A percentile compares a stretch with the other conserved stretches of the same genome.
Evolutionary conservation across 2,888 invertebrate genomes (phyloP).

Genomic region (Branchellion lobata): DNA sequence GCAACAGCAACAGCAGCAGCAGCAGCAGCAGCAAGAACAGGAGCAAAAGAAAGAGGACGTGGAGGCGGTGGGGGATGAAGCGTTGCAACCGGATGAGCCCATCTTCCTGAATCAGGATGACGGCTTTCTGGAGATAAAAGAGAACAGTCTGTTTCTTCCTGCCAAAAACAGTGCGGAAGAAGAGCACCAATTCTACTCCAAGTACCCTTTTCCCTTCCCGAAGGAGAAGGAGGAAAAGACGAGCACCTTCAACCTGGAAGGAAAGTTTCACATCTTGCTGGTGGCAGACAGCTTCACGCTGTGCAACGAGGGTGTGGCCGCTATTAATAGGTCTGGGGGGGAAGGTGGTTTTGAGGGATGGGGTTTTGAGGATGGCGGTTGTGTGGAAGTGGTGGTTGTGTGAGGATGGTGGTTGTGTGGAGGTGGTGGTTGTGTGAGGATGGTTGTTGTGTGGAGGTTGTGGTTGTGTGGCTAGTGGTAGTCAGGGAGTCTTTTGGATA

Average conservation of each 20-base stretch:
- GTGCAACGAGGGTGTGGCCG: slow-evolving; percentile 35
- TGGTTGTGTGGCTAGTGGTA: no score
- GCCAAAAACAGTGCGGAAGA: slow-evolving; percentile 34
- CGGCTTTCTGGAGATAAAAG: background rate
- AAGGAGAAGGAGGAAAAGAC: background rate
- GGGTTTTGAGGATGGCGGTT: no score
- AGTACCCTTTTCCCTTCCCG: background rate
- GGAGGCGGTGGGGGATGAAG: background rate
- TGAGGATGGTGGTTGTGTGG: no score
- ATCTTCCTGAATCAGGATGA: slow-evolving; percentile 6
- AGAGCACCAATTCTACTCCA: background rate
- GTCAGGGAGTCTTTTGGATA: no score
- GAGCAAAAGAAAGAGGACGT: background rate
- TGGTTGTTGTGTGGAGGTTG: no score
- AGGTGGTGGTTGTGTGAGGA: no score
- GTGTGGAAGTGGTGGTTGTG: no score
- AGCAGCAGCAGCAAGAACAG: background rate
- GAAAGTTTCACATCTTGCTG: slow-evolving; percentile 40
- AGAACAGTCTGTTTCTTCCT: background rate
- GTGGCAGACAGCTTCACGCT: slow-evolving; percentile 36
- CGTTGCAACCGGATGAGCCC: slow-evolving; percentile 13
- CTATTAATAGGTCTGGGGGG: slow-evolving; percentile 38
- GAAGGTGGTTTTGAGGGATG: no score
- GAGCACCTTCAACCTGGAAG: background rate
- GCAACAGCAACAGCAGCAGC: no score